Evolutionary conservation across 2,888 invertebrate species (phyloP), one percentile per base, ranked within the genome.

Genomic region (Euzetes globulus): DNA sequence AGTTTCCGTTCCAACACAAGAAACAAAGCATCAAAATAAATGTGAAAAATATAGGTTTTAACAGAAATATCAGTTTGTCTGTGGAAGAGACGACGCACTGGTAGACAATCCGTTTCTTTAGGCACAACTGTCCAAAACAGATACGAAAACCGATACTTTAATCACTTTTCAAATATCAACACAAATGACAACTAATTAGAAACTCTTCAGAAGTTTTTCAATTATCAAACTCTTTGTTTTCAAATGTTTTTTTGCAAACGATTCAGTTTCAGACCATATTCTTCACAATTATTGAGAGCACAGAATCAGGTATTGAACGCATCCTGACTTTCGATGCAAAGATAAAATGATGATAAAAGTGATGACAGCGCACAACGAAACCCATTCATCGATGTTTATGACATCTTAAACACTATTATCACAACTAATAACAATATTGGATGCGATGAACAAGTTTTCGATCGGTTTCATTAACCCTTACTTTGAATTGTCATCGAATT

Each of bases 381-480:
- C 33, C 27, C 37, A 68, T 41, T 41, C 33, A 7, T 19, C 41
- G 41, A 68, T 68, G 41, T 70, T 47, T 17, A 45, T 70, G 70
- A 70, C 70, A 70, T 70, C 19, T 45, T 17, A 22, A 70, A 47
- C 45, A 70, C 47, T 47, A 47, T 70, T 19, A 70, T 47, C 45
- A 70, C 25, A 15, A 47, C 22, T 70, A 25, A 47, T 70, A 9
- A 13, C 70, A 6, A 11, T 41, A 47, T 37, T 70, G 17, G 22
- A 47, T 19, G 70, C 2, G 47, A 70, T 45, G 47, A 47, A 45
- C 25, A 70, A 45, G 3, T 25, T 37, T 45, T 45, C 6, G 22
- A 47, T 70, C 47, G 47, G 68, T 70, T 70, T 70, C 70, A 70
- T 47, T 70, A 45, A 70, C 70, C 70, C 70, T 27, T 47, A 70